Conservation (phyloP, 2,113 vertebrate genomes). For the Rhineura floridana region DNA sequence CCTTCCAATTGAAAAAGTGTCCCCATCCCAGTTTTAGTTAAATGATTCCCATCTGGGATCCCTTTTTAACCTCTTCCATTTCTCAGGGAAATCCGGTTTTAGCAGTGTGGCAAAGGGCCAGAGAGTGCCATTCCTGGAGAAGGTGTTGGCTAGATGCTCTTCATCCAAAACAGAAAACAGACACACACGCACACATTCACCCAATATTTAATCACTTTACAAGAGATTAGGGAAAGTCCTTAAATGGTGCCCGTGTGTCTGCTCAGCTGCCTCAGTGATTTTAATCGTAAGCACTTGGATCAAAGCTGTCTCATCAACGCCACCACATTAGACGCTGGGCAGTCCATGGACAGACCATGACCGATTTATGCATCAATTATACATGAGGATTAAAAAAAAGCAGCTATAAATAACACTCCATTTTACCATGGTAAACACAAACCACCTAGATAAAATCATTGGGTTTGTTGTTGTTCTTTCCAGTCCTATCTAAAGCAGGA, state of each 20-base stretch:
- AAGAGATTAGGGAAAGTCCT: background rate
- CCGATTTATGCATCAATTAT: slow-evolving; percentile 54
- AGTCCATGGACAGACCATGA: slow-evolving; percentile 32
- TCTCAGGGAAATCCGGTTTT: background rate
- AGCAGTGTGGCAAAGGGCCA: background rate
- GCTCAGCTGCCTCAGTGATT: slow-evolving; percentile 5
- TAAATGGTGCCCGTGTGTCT: slow-evolving; percentile 29
- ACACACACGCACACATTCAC: no score
- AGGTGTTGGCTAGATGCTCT: background rate
- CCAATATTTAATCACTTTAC: background rate
- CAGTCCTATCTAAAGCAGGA: background rate
- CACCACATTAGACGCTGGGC: slow-evolving; percentile 11
- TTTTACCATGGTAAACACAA: slow-evolving; percentile 39
- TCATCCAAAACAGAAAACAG: slow-evolving; percentile 10
- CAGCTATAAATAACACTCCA: slow-evolving; percentile 50
- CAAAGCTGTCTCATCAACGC: background rate
- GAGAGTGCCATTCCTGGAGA: background rate
- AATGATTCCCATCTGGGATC: background rate
- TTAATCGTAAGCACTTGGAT: slow-evolving; percentile 18
- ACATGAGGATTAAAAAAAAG: slow-evolving; percentile 11
- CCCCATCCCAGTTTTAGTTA: no score
- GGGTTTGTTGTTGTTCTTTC: no score
- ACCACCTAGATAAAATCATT: slow-evolving; percentile 44
- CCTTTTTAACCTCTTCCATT: background rate
- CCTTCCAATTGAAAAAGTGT: no score